These are phyloP conservation scores for Xerus rutilus DNA, from an alignment of 2,797 vertebrate genomes.

Conservation along the genomic window DNA sequence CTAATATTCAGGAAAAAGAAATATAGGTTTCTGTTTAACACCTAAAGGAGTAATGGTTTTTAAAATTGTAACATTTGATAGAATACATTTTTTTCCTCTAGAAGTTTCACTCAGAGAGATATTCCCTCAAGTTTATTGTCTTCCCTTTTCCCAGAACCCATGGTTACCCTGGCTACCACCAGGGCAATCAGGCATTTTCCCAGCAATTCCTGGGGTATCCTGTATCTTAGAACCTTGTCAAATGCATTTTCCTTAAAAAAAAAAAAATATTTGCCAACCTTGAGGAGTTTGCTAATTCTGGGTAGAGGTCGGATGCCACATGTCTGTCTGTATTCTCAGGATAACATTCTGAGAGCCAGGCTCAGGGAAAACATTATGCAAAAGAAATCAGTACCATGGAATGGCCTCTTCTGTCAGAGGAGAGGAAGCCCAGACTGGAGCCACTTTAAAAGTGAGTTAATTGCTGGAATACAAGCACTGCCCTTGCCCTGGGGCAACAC, in stretches of 20 bases:
- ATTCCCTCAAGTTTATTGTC: neutral
- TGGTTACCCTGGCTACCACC: neutral
- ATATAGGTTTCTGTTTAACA: neutral
- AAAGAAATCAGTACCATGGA: neutral
- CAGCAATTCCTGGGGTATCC: neutral
- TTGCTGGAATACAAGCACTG: neutral
- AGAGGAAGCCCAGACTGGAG: neutral
- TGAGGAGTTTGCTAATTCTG: neutral
- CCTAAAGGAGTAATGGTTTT: conserved; percentile 5
- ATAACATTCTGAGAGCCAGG: neutral
- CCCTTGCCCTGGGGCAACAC: neutral
- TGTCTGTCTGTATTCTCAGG: conserved; percentile 5
- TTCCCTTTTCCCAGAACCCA: neutral
- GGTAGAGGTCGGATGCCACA: neutral
- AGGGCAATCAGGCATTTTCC: neutral
- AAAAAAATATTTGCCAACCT: neutral
- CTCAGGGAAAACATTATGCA: neutral
- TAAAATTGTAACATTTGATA: neutral
- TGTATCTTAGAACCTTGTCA: neutral
- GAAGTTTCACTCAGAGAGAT: neutral
- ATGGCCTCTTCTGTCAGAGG: neutral
- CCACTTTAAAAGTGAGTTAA: conserved; percentile 10
- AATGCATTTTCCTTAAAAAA: conserved; percentile 40
- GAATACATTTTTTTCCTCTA: neutral
- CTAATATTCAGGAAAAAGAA: conserved; percentile 5